Evolutionary conservation across 2,113 vertebrate species (phyloP).

Genomic region (Festucalex cinctus): DNA sequence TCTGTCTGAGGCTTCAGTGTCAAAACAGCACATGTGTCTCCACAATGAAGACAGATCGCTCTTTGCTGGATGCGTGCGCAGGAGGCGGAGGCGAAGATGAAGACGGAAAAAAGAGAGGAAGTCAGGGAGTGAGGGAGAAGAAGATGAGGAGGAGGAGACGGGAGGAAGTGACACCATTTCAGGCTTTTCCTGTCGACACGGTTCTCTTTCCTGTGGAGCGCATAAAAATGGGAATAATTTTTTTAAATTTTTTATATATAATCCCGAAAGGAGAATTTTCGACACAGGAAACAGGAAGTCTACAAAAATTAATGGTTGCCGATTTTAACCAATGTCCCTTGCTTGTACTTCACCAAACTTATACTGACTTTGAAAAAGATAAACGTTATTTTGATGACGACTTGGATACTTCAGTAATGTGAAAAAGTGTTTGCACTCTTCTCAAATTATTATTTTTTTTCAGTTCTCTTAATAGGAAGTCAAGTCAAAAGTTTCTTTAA

Average conservation of each 20-base stretch:
- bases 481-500: no score
- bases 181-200: constrained; percentile 35
- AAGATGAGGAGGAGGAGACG: constrained; percentile 11
- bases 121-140: constrained; percentile 12
- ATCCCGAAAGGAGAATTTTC: constrained; percentile 1
- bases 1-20: constrained; percentile 68
- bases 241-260: constrained; percentile 45
- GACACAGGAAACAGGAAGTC: constrained; percentile 8
- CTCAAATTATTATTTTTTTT: no score
- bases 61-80: constrained; percentile 44
- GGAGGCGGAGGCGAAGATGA: constrained; percentile 33
- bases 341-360: not conserved
- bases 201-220: constrained; percentile 41
- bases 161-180: constrained; percentile 23
- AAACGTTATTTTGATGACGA: not conserved
- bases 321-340: not conserved
- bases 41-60: constrained; percentile 75
- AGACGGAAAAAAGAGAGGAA: constrained; percentile 10
- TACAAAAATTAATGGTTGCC: not conserved
- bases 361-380: not conserved
- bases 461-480: no score
- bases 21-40: constrained; percentile 73
- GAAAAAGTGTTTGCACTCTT: no score
- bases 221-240: constrained; percentile 10
- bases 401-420: not conserved